Percentiles rank a stretch among this genome's conserved stretches.
These are phyloP conservation scores for Pipistrellus pygmaeus DNA, from an alignment of 2,797 vertebrate genomes.

Conservation along the genomic window DNA sequence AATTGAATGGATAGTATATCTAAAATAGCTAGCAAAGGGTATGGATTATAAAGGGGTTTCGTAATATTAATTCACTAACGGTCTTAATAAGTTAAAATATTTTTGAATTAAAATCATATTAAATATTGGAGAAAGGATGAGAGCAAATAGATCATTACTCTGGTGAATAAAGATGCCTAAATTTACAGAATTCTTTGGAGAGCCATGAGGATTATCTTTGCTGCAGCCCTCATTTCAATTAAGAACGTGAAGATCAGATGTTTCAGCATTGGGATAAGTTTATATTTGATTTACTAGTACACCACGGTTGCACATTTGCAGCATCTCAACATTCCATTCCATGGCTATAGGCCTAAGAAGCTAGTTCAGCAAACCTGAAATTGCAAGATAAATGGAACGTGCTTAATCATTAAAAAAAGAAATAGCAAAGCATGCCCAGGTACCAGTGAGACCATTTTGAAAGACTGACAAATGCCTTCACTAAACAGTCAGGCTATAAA, in stretches of 20 bases:
- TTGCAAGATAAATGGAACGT: constrained; percentile 70
- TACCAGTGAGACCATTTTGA: constrained; percentile 29
- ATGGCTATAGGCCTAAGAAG: constrained; percentile 73
- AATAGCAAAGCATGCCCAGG: neutral
- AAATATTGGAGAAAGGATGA: constrained; percentile 53
- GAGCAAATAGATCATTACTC: constrained; percentile 65
- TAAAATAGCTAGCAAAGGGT: constrained; percentile 47
- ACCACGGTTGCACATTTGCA: constrained; percentile 66
- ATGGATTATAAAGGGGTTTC: constrained; percentile 44
- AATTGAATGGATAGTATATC: neutral
- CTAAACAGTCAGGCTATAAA: constrained; percentile 46
- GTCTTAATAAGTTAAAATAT: constrained; percentile 35
- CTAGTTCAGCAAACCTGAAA: constrained; percentile 77
- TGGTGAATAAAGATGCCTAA: constrained; percentile 52
- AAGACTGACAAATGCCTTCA: constrained; percentile 51
- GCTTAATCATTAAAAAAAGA: constrained; percentile 74
- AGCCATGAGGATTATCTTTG: constrained; percentile 43
- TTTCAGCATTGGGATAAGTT: constrained; percentile 50
- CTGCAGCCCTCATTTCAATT: constrained; percentile 65
- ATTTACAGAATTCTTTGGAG: constrained; percentile 51
- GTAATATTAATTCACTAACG: constrained; percentile 54
- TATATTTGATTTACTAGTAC: constrained; percentile 66
- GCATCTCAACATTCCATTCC: constrained; percentile 66
- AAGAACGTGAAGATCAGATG: constrained; percentile 42
- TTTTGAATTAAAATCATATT: constrained; percentile 64